Evolutionary conservation across 1,140 invertebrate species (phyloP), one percentile per base, ranked within the genome.

Genomic region (Sycophila sp.): DNA sequence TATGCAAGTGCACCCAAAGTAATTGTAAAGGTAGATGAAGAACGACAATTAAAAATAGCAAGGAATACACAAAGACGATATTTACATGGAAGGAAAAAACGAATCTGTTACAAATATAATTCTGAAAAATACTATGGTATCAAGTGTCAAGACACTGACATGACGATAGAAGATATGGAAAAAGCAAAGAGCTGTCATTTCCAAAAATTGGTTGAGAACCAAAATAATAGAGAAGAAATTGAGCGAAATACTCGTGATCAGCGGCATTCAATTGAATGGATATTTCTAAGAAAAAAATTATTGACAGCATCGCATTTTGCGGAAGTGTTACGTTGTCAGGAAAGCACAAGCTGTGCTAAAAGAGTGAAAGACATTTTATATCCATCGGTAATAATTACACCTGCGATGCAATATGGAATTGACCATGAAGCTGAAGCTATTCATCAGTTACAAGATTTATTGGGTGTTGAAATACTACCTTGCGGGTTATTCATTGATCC

Each of bases 401-500:
- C 70, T 7, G 62, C 73, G 8, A 59, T 69, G 24, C 63, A 74
- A 30, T 80, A 78, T 69, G 80, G 81, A 8, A 71, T 72, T 26
- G 55, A 26, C 78, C 71, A 81, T 60, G 80, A 85, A 75, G 49
- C 73, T 15, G 64, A 36, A 6, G 81, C 81, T 32, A 71, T 75
- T 1, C 28, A 76, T 49, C 62, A 79, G 22, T 73, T 81, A 45
- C 59, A 58, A 60, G 40, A 65, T 40, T 60, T 69, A 71, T 42
- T 74, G 26, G 58, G 69, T 17, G 60, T 77, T 26, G 66, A 75
- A 69, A 78, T 83, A 8, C 24, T 76, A 56, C 59, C 68, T 47
- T 83, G 82, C 72, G 85, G 86, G n/a, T 73, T 87, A 10, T 85
- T 85, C 69, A 79, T 87, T 51, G 79, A 81, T 74, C 7, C 24